A percentile compares a stretch with the other conserved stretches of the same genome.
Evolutionary conservation across 2,113 vertebrate genomes (phyloP).

Genomic region (Forbesichthys agassizii): DNA sequence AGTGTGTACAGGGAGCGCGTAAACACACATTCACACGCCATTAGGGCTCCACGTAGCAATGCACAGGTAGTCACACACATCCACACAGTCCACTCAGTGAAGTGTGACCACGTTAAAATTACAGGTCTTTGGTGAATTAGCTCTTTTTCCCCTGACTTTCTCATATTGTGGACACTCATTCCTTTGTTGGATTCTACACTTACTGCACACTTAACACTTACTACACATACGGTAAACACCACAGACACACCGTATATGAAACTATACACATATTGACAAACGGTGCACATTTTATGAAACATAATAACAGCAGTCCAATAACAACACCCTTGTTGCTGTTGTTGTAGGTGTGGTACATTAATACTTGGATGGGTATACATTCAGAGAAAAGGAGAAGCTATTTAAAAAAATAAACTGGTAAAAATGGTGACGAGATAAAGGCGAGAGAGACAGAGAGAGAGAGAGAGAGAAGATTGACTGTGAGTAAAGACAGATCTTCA

Average conservation of each 20-base stretch:
- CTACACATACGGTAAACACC: no score
- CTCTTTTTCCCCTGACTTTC: background rate
- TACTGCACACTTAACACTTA: no score
- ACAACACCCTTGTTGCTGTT: no score
- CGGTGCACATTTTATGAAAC: no score
- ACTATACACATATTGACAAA: no score
- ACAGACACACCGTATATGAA: no score
- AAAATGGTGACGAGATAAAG: background rate
- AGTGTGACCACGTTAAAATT: background rate
- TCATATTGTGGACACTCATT: background rate
- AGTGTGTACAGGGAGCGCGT: constrained; percentile 74
- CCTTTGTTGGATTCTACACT: no score
- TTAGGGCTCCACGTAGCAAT: constrained; percentile 66
- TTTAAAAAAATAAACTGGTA: background rate
- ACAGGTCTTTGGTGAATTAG: background rate
- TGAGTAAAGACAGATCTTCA: constrained; percentile 27
- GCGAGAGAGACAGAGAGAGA: background rate
- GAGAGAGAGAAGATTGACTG: constrained; percentile 38
- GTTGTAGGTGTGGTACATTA: no score
- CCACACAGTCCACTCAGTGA: constrained; percentile 3
- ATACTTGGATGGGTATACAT: background rate
- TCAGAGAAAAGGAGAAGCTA: background rate
- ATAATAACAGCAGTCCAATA: no score
- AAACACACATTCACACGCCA: constrained; percentile 76
- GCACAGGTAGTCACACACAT: constrained; percentile 36